Evolutionary conservation across 2,797 vertebrate species (phyloP).

Genomic region (Enteromius unitaeniatus): DNA sequence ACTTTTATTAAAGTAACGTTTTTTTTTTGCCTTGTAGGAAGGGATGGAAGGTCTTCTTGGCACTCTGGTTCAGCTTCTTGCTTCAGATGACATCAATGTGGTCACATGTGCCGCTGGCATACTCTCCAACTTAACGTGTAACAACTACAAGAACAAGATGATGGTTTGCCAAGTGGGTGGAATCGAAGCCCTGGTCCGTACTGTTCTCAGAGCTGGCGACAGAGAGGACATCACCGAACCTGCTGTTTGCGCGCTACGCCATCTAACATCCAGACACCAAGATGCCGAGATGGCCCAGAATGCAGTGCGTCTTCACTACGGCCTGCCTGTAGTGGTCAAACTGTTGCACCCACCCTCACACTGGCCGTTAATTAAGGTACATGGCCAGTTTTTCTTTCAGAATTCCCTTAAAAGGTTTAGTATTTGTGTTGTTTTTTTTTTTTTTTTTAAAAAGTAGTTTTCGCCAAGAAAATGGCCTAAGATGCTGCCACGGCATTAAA

Average conservation of each 20-base stretch:
- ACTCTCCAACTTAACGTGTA: slow-evolving; percentile 98
- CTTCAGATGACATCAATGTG: slow-evolving; percentile 97
- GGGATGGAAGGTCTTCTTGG: slow-evolving; percentile 98
- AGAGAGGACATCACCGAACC: slow-evolving; percentile 98
- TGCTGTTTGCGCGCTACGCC: slow-evolving; percentile 94
- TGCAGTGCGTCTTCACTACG: slow-evolving; percentile 95
- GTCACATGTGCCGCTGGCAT: slow-evolving; percentile 98
- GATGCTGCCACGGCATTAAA: too few species aligned
- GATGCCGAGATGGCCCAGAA: slow-evolving; percentile 99
- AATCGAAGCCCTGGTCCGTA: slow-evolving; percentile 96
- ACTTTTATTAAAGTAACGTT: not conserved
- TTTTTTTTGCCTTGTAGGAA: slow-evolving; percentile 85
- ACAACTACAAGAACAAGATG: slow-evolving; percentile 99
- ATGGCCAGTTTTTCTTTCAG: not conserved
- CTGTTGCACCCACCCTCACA: slow-evolving; percentile 97
- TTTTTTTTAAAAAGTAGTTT: too few species aligned
- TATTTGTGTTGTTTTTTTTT: too few species aligned
- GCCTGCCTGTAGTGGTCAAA: slow-evolving; percentile 96
- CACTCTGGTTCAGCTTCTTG: slow-evolving; percentile 95
- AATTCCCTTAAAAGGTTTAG: too few species aligned
- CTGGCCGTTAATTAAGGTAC: slow-evolving; percentile 98
- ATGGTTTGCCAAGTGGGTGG: slow-evolving; percentile 98
- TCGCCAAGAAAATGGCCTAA: too few species aligned
- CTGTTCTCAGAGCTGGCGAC: slow-evolving; percentile 94
- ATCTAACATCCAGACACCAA: slow-evolving; percentile 96